Percentiles rank a stretch among this genome's conserved stretches.
These are phyloP conservation scores for Scleropages formosus DNA, from an alignment of 2,797 vertebrate species.

Conservation along the genomic window DNA sequence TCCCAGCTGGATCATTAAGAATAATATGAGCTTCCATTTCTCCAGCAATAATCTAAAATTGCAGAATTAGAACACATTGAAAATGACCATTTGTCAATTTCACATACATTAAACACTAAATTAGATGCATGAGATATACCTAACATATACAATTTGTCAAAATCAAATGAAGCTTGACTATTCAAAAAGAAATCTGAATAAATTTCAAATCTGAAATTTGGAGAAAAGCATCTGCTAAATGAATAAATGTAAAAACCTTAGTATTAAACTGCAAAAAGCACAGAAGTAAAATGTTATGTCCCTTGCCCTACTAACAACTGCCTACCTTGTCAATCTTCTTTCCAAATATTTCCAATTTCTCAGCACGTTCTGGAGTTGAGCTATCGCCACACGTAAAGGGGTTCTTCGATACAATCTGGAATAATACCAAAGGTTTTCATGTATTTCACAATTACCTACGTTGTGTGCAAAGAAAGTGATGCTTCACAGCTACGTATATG, in stretches of 20 bases:
- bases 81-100: background rate
- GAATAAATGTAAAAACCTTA: too few relatives aligned
- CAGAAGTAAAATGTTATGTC: background rate
- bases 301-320: background rate
- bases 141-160: too few relatives aligned
- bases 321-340: slow-evolving; percentile 77
- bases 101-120: background rate
- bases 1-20: slow-evolving; percentile 89
- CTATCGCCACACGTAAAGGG: slow-evolving; percentile 78
- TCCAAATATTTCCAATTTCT: slow-evolving; percentile 77
- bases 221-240: too few relatives aligned
- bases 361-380: slow-evolving; percentile 41
- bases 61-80: background rate
- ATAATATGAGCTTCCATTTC: slow-evolving; percentile 69
- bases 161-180: too few relatives aligned
- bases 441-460: too few relatives aligned
- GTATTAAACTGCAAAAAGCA: too few relatives aligned
- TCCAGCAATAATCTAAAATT: slow-evolving; percentile 68
- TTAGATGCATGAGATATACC: background rate
- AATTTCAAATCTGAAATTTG: too few relatives aligned
- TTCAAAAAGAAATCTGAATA: too few relatives aligned
- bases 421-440: background rate
- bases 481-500: too few relatives aligned
- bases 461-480: too few relatives aligned
- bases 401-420: slow-evolving; percentile 21